Evolutionary conservation across 2,797 vertebrate species (phyloP).

Genomic region (Coracias cyanogaster): DNA sequence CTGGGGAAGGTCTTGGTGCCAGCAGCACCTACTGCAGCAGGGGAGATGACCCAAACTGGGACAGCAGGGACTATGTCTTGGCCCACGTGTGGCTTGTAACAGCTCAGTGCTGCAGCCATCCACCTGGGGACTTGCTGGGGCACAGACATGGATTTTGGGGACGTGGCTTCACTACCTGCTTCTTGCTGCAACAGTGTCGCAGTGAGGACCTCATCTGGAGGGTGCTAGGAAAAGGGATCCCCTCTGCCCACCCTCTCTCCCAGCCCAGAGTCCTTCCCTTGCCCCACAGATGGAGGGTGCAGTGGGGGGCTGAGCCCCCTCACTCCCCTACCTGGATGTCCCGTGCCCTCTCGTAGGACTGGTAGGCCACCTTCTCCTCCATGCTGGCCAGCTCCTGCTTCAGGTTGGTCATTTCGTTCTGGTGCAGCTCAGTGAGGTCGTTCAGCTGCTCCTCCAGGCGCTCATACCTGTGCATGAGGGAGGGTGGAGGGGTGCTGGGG

Average conservation of each 20-base stretch:
- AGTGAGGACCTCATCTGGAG: not conserved
- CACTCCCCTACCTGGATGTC: conserved; percentile 91
- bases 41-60: not conserved
- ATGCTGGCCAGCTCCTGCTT: conserved; percentile 99
- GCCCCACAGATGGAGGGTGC: rapidly evolving
- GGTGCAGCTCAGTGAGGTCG: conserved; percentile 95
- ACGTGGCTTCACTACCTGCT: not conserved
- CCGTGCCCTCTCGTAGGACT: conserved; percentile 95
- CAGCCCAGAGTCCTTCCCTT: not conserved
- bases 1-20: not conserved
- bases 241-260: not conserved
- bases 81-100: rapidly evolving
- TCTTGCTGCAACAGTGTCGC: not conserved
- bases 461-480: conserved; percentile 85
- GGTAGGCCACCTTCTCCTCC: conserved; percentile 99
- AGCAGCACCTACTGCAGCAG: not conserved
- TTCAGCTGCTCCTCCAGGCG: conserved; percentile 96
- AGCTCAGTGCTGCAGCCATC: rapidly evolving
- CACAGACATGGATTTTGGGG: not conserved
- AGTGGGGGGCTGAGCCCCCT: not conserved
- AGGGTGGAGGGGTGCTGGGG: not conserved
- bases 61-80: rapidly evolving
- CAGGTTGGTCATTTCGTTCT: conserved; percentile 98
- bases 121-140: rapidly evolving
- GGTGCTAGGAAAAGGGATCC: not conserved